Evolutionary conservation across 2,797 vertebrate genomes (phyloP).

Genomic region (Zalophus californianus): DNA sequence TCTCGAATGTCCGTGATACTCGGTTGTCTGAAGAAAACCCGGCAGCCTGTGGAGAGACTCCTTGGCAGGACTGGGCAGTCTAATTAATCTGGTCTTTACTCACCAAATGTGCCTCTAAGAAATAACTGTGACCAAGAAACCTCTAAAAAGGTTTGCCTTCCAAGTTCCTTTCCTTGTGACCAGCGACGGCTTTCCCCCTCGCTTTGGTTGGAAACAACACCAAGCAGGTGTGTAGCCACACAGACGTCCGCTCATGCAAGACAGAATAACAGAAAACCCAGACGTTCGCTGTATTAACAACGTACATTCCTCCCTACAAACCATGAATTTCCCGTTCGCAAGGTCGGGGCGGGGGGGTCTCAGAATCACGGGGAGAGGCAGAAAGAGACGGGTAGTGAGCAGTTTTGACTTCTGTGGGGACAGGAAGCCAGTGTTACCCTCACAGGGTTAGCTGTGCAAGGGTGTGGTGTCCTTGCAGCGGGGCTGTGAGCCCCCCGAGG

Average conservation of each 20-base stretch:
- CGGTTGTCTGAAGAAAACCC: neutral
- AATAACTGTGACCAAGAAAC: neutral
- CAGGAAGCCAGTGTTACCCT: neutral
- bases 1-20: rapidly evolving
- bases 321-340: neutral
- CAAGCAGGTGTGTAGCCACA: no score
- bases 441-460: neutral
- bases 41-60: neutral
- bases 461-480: rapidly evolving
- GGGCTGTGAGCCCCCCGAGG: neutral
- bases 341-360: no score
- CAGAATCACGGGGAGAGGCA: neutral
- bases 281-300: no score
- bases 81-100: neutral
- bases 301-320: neutral
- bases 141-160: neutral
- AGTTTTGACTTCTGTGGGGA: neutral
- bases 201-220: neutral
- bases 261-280: neutral
- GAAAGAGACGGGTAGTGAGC: no score
- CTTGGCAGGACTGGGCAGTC: neutral
- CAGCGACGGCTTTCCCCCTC: neutral
- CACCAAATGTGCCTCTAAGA: neutral
- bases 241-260: neutral
- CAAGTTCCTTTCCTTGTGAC: neutral